Evolutionary conservation across 1,140 invertebrate genomes (phyloP).

Genomic region (Drosophila leontia): DNA sequence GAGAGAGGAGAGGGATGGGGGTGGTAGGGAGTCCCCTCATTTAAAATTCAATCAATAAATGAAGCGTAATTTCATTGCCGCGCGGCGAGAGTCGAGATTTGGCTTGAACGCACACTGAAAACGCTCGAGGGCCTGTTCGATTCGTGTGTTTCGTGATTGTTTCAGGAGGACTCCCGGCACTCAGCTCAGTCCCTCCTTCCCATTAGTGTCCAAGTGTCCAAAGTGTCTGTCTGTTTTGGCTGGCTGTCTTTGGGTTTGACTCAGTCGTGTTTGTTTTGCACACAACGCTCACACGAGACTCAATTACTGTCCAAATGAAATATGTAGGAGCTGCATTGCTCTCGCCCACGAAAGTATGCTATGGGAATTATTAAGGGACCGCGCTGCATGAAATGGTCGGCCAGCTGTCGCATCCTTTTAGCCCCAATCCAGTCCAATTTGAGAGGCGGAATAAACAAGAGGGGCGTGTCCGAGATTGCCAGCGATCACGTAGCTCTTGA

Average conservation of each 20-base stretch:
- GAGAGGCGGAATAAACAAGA: slow-evolving; percentile 43
- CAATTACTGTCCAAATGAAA: slow-evolving; percentile 48
- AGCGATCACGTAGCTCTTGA: slow-evolving; percentile 67
- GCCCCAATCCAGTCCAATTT: slow-evolving; percentile 40
- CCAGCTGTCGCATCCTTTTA: slow-evolving; percentile 45
- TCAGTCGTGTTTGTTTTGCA: slow-evolving; percentile 23
- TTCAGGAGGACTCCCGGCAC: slow-evolving; percentile 2
- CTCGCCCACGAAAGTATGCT: slow-evolving; percentile 51
- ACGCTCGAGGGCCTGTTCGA: slow-evolving; percentile 45
- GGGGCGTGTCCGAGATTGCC: slow-evolving; percentile 44
- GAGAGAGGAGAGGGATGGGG: not conserved
- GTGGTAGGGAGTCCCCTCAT: slow-evolving; percentile 39
- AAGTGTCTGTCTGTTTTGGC: slow-evolving; percentile 43
- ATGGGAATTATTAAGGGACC: slow-evolving; percentile 54
- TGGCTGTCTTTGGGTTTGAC: slow-evolving; percentile 28
- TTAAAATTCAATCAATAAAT: slow-evolving; percentile 82
- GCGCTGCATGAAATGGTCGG: slow-evolving; percentile 30
- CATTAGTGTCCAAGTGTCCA: slow-evolving; percentile 31
- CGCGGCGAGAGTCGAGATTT: slow-evolving; percentile 53
- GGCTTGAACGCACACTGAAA: slow-evolving; percentile 45
- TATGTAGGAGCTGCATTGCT: slow-evolving; percentile 37
- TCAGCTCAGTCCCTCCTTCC: not conserved
- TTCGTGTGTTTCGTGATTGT: slow-evolving; percentile 34
- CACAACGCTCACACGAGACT: slow-evolving; percentile 37
- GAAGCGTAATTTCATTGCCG: slow-evolving; percentile 69